A percentile compares a stretch with the other conserved stretches of the same genome.
phyloP scores from a whole-genome alignment of 2,797 vertebrate genomes.

The Pantherophis vulpinus region DNA sequence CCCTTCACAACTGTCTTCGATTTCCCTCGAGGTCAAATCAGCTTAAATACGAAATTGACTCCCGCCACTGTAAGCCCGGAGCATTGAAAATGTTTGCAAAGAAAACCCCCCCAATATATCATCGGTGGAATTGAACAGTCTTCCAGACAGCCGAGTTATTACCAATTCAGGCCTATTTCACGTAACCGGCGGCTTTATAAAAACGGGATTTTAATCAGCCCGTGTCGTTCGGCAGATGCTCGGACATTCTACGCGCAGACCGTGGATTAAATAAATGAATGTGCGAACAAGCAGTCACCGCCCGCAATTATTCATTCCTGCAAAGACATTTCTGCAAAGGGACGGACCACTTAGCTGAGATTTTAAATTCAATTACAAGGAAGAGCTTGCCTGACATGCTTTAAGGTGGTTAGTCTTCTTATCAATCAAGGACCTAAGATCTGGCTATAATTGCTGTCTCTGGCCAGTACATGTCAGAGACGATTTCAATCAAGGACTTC shows the following conservation, averaged over 20 bases:
- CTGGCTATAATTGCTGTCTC: conserved; percentile 1
- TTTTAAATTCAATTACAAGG: conserved; percentile 23
- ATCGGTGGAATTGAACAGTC: not conserved
- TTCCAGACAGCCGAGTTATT: not conserved
- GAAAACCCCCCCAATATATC: fast-evolving
- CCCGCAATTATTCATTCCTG: conserved; percentile 11
- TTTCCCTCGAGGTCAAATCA: not conserved
- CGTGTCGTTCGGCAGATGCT: conserved; percentile 23
- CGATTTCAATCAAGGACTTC: not conserved
- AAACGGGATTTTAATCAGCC: conserved; percentile 27
- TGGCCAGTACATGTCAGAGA: not conserved
- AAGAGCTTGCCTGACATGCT: conserved; percentile 31
- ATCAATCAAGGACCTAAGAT: conserved; percentile 11
- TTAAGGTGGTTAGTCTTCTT: conserved; percentile 27
- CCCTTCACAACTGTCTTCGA: not conserved
- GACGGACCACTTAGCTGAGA: not conserved
- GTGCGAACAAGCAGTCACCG: not conserved
- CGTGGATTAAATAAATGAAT: conserved; percentile 25
- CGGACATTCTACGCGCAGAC: not conserved
- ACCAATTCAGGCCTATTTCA: not conserved
- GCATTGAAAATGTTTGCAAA: not conserved
- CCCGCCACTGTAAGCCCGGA: not conserved
- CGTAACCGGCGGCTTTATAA: conserved; percentile 1
- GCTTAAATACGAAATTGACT: not conserved
- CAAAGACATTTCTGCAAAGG: conserved; percentile 14